Base-by-base conservation (phyloP, 2,888 invertebrate species). In the Timandra comae region DNA sequence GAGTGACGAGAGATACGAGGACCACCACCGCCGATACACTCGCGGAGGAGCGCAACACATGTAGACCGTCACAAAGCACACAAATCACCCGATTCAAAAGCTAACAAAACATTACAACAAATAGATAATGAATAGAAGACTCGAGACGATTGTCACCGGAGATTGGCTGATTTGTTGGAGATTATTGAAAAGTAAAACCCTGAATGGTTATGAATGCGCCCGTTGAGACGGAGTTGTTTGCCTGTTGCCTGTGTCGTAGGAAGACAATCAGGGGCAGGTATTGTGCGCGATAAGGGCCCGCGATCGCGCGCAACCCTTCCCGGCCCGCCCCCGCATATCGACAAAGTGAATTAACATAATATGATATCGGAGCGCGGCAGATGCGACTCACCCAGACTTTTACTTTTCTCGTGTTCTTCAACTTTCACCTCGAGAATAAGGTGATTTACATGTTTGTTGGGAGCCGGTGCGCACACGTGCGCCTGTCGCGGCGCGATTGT, bases 371-470 rank as follows among this genome's bases (percentile, higher is more conserved):
- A 52, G 41, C 54, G 46, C 51, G 54, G 48, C 74, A 74, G 73
- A 71, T 78, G 77, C 71, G 69, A 48, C 65, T 49, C 52, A 52
- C 48, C 47, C 39, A 58, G 68, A 81, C 84, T 85, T 84, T 85
- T 84, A 82, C 82, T 85, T 85, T 80, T 69, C 61, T 63, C 57
- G 57, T 64, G 64, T 58, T 58, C 56, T 63, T 84, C 74, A 84
- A 85, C 84, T 85, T 85, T 85, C 84, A 85, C 84, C 84, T 81
- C 73, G 48, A 65, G 62, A 70, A 67, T 62, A 58, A 57, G 68
- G 64, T 72, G 68, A 78, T 80, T 78, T 77, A 72, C 80, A 78
- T 79, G 75, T 66, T 58, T 54, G 59, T 56, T 39, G 16, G 16
- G 16, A 16, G 16, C n/a, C 24, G 39, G 46, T 49, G 33, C 38